These are phyloP conservation scores for Antedon mediterranea DNA, from an alignment of 53 echinoderm and acorn worm species.

Conservation along the genomic window DNA sequence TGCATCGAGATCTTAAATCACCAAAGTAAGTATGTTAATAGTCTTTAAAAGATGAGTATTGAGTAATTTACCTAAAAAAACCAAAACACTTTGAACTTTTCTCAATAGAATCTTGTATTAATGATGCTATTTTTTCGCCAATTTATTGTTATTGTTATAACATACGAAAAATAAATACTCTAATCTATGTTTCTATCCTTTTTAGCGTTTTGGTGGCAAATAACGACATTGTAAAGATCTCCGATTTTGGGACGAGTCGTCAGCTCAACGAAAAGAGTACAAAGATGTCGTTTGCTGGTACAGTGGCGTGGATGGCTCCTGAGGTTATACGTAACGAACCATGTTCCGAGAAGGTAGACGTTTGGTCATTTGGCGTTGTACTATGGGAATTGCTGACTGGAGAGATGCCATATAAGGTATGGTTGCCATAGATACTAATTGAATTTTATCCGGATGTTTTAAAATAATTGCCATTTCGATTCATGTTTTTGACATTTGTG, in stretches of 20 bases:
- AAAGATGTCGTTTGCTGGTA: slow-evolving; percentile 97
- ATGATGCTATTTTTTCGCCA: too few species aligned
- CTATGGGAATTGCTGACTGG: slow-evolving; percentile 96
- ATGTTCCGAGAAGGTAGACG: slow-evolving; percentile 94
- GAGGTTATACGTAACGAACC: slow-evolving; percentile 94
- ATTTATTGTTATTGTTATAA: too few species aligned
- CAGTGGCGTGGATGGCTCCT: slow-evolving; percentile 98
- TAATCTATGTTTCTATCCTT: too few species aligned
- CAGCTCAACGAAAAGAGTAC: slow-evolving; percentile 99
- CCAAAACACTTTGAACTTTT: too few species aligned
- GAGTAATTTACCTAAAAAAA: too few species aligned
- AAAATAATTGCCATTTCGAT: too few species aligned
- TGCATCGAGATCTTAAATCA: slow-evolving; percentile 94
- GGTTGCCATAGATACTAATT: not conserved
- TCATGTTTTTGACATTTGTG: too few species aligned
- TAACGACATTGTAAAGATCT: slow-evolving; percentile 89
- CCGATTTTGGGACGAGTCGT: slow-evolving; percentile 91
- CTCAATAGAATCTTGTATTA: too few species aligned
- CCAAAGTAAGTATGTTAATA: slow-evolving; percentile 99
- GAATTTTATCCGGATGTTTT: not conserved
- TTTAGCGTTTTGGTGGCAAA: slow-evolving; percentile 85
- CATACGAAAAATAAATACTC: too few species aligned
- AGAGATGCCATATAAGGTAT: slow-evolving; percentile 98
- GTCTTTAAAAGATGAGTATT: too few species aligned
- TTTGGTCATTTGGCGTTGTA: slow-evolving; percentile 97